These are phyloP conservation scores for Nephila pilipes DNA, from an alignment of 1,140 invertebrate genomes.

Conservation along the genomic window DNA sequence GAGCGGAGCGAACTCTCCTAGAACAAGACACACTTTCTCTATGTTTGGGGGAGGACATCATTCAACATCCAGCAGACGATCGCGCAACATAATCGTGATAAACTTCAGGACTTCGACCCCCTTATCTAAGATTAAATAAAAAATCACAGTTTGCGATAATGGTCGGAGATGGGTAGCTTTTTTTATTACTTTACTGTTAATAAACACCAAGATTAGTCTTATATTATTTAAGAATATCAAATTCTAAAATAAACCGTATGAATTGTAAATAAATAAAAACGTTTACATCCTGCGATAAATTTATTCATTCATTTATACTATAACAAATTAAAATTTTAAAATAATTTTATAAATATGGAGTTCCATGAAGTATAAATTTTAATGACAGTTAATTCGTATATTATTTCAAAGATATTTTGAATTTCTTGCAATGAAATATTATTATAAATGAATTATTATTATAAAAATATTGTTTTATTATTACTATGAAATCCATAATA, in stretches of 20 bases:
- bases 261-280: not conserved
- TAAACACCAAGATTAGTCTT: not conserved
- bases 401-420: no score
- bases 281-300: not conserved
- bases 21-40: not conserved
- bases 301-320: no score
- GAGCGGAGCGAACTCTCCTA: not conserved
- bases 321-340: no score
- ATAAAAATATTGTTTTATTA: no score
- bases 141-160: not conserved
- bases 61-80: not conserved
- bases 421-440: no score
- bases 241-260: not conserved
- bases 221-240: not conserved
- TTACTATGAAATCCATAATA: no score
- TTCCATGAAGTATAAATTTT: no score
- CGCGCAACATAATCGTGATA: constrained; percentile 5
- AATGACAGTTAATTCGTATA: no score
- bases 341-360: no score
- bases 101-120: not conserved
- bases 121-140: not conserved
- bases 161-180: not conserved
- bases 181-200: not conserved
- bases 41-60: constrained; percentile 38
- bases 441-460: no score